Evolutionary conservation across 2,113 vertebrate genomes (phyloP).

Genomic region (Pteruthius melanotis): DNA sequence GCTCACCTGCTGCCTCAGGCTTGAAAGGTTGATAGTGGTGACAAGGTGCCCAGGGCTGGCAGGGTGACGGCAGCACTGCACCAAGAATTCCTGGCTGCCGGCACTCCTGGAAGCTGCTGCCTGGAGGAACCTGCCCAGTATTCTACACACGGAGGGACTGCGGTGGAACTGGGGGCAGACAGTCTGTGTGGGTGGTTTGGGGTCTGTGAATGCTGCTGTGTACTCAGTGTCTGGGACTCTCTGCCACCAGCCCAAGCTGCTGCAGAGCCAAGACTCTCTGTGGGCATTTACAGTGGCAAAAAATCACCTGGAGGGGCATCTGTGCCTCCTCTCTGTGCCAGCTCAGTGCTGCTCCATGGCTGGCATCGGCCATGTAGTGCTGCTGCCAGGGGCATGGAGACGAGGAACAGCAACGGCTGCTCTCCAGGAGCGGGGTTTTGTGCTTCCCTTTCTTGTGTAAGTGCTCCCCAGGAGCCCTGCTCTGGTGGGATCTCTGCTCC

Average conservation of each 20-base stretch:
- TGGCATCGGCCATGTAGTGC: rapidly evolving
- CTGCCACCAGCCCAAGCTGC: rapidly evolving
- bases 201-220: not conserved
- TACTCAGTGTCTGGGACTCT: rapidly evolving
- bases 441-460: not conserved
- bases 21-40: not conserved
- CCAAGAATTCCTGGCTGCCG: not conserved
- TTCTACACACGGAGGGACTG: not conserved
- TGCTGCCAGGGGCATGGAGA: rapidly evolving
- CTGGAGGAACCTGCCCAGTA: not conserved
- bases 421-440: not conserved
- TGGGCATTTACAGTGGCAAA: not conserved
- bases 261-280: not conserved
- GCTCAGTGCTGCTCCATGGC: rapidly evolving
- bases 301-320: not conserved
- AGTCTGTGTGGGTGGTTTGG: not conserved
- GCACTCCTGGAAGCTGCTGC: not conserved
- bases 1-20: not conserved
- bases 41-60: not conserved
- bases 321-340: not conserved
- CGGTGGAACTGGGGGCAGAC: not conserved
- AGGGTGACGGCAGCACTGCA: not conserved
- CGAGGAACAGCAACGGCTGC: not conserved
- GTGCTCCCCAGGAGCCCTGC: not conserved
- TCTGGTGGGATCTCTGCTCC: not conserved